Evolutionary conservation across 2,888 invertebrate species (phyloP).

Genomic region (Lordiphosa andalusiaca): DNA sequence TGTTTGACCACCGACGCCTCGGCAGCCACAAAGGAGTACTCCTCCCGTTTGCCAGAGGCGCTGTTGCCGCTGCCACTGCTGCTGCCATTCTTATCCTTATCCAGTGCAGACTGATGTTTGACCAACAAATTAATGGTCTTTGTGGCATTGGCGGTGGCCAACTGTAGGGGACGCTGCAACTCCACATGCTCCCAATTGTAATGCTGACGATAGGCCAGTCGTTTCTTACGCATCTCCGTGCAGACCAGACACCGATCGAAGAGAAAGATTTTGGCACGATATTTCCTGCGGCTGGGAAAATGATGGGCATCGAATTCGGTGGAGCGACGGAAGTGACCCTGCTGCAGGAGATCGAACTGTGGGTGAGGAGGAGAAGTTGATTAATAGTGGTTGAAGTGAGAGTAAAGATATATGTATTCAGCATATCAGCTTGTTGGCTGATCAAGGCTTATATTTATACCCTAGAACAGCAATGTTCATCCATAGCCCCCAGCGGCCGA

Average conservation of each 20-base stretch:
- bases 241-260: constrained; percentile 79
- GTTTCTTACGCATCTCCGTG: constrained; percentile 77
- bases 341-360: constrained; percentile 74
- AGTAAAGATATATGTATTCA: too few species aligned
- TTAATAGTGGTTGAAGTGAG: too few species aligned
- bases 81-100: constrained; percentile 32
- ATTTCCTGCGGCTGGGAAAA: constrained; percentile 76
- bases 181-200: constrained; percentile 77
- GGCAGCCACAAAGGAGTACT: constrained; percentile 69
- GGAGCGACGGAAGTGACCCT: constrained; percentile 77
- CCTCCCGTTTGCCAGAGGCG: constrained; percentile 54
- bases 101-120: constrained; percentile 23
- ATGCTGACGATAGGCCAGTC: constrained; percentile 76
- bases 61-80: neutral
- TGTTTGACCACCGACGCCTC: constrained; percentile 74
- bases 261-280: constrained; percentile 77
- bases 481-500: too few species aligned
- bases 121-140: constrained; percentile 70
- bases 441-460: too few species aligned
- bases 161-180: constrained; percentile 61
- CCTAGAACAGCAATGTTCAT: too few species aligned
- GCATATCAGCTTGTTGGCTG: too few species aligned
- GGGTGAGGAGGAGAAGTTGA: neutral
- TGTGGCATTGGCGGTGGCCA: constrained; percentile 59
- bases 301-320: constrained; percentile 78